Evolutionary conservation across 2,113 vertebrate species (phyloP).

Genomic region (Mesitornis unicolor): DNA sequence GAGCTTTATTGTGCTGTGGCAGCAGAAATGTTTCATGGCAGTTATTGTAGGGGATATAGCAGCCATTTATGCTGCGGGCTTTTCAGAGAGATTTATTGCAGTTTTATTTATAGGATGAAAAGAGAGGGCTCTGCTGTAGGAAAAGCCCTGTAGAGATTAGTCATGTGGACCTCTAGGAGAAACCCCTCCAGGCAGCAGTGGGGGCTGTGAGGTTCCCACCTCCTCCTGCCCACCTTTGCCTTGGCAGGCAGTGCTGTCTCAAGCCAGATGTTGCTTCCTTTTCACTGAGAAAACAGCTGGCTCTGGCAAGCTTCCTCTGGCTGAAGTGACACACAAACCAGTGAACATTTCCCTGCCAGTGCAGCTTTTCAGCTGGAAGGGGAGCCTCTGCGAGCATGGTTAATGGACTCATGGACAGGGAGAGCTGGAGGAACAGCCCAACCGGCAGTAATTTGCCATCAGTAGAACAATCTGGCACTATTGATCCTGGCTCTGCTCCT

Average conservation of each 20-base stretch:
- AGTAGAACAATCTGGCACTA: background rate
- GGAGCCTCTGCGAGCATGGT: background rate
- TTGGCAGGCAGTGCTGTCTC: background rate
- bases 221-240: background rate
- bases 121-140: background rate
- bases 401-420: background rate
- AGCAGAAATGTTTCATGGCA: background rate
- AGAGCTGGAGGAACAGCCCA: rapidly evolving
- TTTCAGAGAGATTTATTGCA: background rate
- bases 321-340: background rate
- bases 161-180: background rate
- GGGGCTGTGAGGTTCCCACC: background rate
- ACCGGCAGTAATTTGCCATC: background rate
- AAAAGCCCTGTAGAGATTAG: background rate
- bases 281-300: background rate
- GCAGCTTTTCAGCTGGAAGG: background rate
- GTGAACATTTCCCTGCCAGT: background rate
- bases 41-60: background rate
- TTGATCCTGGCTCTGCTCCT: background rate
- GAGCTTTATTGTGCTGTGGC: background rate
- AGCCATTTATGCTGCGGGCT: background rate
- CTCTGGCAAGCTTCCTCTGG: background rate
- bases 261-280: background rate
- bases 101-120: background rate
- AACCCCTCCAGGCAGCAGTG: background rate